Conservation (phyloP, 2,797 vertebrate species). For the Leuciscus waleckii region DNA sequence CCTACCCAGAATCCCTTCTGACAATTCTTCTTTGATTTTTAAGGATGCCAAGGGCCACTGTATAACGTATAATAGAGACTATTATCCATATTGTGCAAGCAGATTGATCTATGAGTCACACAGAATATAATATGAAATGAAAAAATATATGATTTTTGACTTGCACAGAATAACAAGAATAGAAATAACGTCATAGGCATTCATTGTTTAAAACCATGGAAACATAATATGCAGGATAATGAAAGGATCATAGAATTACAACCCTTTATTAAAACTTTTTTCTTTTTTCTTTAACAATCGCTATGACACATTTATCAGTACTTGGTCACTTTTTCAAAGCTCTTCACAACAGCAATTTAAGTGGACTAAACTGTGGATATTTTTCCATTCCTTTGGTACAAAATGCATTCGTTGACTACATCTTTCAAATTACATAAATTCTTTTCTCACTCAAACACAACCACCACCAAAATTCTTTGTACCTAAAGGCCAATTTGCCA, state of each 20-base stretch:
- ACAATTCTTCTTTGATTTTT: slow-evolving; percentile 20
- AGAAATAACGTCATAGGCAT: neutral
- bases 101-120: slow-evolving; percentile 22
- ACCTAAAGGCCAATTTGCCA: neutral
- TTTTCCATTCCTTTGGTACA: neutral
- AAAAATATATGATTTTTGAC: neutral
- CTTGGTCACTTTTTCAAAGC: neutral
- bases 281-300: neutral
- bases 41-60: neutral
- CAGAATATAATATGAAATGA: slow-evolving; percentile 6
- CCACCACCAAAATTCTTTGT: neutral
- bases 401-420: neutral
- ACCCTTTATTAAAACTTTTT: neutral
- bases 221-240: neutral
- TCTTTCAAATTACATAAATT: neutral
- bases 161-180: slow-evolving; percentile 11
- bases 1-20: slow-evolving; percentile 1
- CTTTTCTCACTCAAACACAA: neutral
- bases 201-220: neutral
- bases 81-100: slow-evolving; percentile 15
- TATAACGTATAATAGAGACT: slow-evolving; percentile 10
- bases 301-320: neutral
- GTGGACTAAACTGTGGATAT: neutral
- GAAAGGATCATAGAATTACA: neutral
- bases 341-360: neutral